Evolutionary conservation across 1,140 invertebrate genomes (phyloP).

Genomic region (Cylas formicarius): DNA sequence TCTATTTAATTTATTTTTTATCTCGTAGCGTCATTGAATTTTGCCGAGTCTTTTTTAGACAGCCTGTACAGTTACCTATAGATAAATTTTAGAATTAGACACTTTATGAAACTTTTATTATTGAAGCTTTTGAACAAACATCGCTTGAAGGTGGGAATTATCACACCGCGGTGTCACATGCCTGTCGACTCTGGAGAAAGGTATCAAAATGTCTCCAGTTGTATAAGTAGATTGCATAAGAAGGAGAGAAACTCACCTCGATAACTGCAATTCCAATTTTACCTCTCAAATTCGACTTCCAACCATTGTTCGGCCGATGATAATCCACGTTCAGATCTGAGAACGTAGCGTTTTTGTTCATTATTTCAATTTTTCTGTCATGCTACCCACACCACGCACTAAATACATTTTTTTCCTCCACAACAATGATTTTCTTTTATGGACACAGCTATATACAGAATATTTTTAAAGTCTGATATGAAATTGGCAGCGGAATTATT

Average conservation of each 20-base stretch:
- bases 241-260: conserved; percentile 21
- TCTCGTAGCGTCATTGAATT: background rate
- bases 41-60: background rate
- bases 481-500: too few relatives aligned
- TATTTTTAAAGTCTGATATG: too few relatives aligned
- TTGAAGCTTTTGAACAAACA: background rate
- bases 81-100: background rate
- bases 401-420: too few relatives aligned
- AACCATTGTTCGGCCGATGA: conserved; percentile 8
- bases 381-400: too few relatives aligned
- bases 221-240: too few relatives aligned
- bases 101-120: background rate
- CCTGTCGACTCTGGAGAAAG: background rate
- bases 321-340: conserved; percentile 21
- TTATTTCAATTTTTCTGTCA: too few relatives aligned
- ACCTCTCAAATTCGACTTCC: conserved; percentile 17
- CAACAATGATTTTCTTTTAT: too few relatives aligned
- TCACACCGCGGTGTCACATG: background rate
- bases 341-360: conserved; percentile 23
- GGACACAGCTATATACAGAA: too few relatives aligned
- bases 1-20: background rate
- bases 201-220: background rate
- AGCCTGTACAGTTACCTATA: background rate
- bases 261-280: conserved; percentile 21
- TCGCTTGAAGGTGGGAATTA: background rate